Evolutionary conservation across 2,113 vertebrate species (phyloP), one percentile per base, ranked within the genome.

Genomic region (Glaucomys volans): DNA sequence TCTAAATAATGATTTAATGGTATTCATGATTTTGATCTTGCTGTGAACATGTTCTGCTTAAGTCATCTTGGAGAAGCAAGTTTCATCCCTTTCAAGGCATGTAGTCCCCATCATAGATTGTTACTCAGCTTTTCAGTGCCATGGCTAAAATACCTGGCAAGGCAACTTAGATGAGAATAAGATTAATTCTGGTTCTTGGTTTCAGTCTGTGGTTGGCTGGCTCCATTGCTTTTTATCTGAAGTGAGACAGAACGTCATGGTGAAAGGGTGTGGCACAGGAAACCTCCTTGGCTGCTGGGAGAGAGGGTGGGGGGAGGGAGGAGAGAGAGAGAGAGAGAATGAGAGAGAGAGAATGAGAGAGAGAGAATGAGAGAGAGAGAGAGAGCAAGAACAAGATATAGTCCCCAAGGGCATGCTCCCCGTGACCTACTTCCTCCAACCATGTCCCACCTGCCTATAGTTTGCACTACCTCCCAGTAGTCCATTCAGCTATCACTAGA

Each of bases 21-120:
- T 87, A 40, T 79, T 86, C 10, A 57, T 87, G 54, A 90, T 12
- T 76, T 93, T 86, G 52, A 94, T 59, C 30, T 86, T 67, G 24
- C 24, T 85, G 9, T 32, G 47, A 77, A 17, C 12, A 81, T 74
- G 16, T 83, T 75, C 37, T 90, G 8, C 16, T 86, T 62, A 85
- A 44, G 7, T 82, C 82, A 9, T 86, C 69, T 88, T 62, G 24
- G 47, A 91, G 62, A 79, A 83, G 30, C 26, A 69, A 44, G 22
- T 83, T 89, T 91, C 20, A 89, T 22, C 40, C 59, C 59, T 50
- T 66, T 22, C 74, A n/a, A 91, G 47, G 10, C 12, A 69, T 80
- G 13, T 47, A 9, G 42, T 94, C 14, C 5, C 42, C 22, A 26
- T 91, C 52, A 64, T 62, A 26, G 26, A 88, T 54, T 91, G 28